Base-by-base conservation (phyloP, 2,888 invertebrate genomes). In the Bugulina stolonifera region DNA sequence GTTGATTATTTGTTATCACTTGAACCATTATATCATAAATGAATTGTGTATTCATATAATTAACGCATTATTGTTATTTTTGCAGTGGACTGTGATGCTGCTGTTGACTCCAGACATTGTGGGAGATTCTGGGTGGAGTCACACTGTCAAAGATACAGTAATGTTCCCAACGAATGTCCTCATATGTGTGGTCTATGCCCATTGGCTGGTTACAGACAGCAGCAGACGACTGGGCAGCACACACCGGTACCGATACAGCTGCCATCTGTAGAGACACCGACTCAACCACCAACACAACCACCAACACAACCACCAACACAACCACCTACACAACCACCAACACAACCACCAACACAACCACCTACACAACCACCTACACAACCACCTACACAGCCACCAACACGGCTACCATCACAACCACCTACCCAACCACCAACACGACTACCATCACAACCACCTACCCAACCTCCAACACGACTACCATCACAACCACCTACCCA, bases 151-250 rank as follows among this genome's bases (percentile, higher is more conserved):
- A 34, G 3, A 43, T 70, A 25, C 52, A 2, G 3, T 1, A 70
- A 70, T 43, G 70, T 70, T 2, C 70, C 70, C 25, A 27, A 14
- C 2, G 52, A 70, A 29, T 70, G 70, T 43, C 70, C 70, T 10
- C 2, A 70, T 32, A 70, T 54, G 70, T 70, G 70, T 54, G 70
- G 70, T 5, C 5, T 70, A 5, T 70, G 70, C 54, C 52, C 70
- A 14, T 64, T 34, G 34, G 34, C 32, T 64, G 34, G 32, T 32
- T 32, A 29, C 64, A 64, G 64, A n/a, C 34, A 25, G 34, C 32
- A 32, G 64, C 1, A 22, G 18, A 57, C 10, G n/a, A 57, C 18
- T n/a, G 14, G 18, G 22, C 14, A 10, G 52, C 52, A 52, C 22
- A 52, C 52, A 52, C 52, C 22, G 22, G 10, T 22, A 52, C 52